Evolutionary conservation across 2,797 vertebrate genomes (phyloP), one percentile per base, ranked within the genome.

Genomic region (Hybognathus amarus): DNA sequence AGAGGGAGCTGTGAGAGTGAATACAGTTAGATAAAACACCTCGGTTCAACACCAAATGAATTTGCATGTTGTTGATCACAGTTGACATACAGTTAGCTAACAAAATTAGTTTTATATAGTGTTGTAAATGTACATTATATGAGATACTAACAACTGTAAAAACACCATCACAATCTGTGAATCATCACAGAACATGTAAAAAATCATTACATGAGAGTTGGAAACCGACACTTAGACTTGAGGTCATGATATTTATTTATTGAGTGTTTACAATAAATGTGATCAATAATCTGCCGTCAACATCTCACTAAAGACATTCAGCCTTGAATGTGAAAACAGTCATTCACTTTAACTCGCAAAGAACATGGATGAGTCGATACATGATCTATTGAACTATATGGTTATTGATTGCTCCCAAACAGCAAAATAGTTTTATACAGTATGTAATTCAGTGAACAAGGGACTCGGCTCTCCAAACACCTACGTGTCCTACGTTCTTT

Each of bases 381-480:
- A 75, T 67, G 6, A 75, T 64, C 18, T 61, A 18, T 61, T 66
- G 22, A 82, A 40, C 42, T 27, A 22, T 74, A 6, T 52, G n/a
- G 7, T 30, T 38, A 56, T 67, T 54, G 71, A 67, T 67, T n/a
- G 77, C 80, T 90, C 71, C 87, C 30, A 80, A 85, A 88, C 84
- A 88, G 63, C 40, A 74, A 79, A 87, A 69, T 1, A 15, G 13
- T 45, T 20, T 36, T 36, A 1, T 36, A 36, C 36, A 36, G 36
- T 36, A 88, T 73, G 85, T 30, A 56, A 82, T 42, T 22, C 45
- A 22, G 45, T 0, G 0, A 40, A 30, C 20, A 2, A 13, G 61
- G 12, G 83, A 90, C 88, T 88, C 66, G 77, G 30, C 59, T 77
- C 69, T 77, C 33, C 40, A 27, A 17, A 87, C 77, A 86, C 68